Evolutionary conservation across 2,888 invertebrate species (phyloP).

Genomic region (Amblyteles armatorius): DNA sequence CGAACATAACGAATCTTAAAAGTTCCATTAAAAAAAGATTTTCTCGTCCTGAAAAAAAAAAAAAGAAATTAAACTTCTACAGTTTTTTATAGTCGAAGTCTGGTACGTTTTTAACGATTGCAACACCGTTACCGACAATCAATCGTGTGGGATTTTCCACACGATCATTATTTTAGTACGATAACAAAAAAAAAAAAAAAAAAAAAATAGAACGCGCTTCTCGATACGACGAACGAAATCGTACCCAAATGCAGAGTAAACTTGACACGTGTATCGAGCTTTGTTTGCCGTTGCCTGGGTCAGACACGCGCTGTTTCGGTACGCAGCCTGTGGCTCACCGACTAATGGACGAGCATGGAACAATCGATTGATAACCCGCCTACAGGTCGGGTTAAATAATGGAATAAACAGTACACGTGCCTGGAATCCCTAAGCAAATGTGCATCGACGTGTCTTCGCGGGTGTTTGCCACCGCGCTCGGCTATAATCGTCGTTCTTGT

Average conservation of each 20-base stretch:
- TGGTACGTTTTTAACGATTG: too few species aligned
- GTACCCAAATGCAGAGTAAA: not conserved
- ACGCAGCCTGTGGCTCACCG: not conserved
- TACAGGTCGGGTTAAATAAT: not conserved
- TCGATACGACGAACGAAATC: not conserved
- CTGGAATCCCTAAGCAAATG: not conserved
- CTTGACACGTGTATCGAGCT: not conserved
- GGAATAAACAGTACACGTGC: not conserved
- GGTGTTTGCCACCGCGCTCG: not conserved
- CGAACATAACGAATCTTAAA: too few species aligned
- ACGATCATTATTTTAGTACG: too few species aligned
- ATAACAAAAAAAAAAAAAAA: too few species aligned
- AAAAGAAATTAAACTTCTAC: too few species aligned
- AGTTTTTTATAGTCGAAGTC: too few species aligned
- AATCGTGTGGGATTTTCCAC: too few species aligned
- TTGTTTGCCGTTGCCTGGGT: not conserved
- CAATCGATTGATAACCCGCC: not conserved
- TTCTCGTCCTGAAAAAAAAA: too few species aligned
- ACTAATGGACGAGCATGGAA: not conserved
- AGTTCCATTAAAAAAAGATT: too few species aligned
- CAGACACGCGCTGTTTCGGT: not conserved
- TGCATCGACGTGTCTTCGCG: not conserved
- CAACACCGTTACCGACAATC: too few species aligned
- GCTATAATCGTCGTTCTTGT: conserved; percentile 1
- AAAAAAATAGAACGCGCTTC: not conserved